Percentiles rank a stretch among this genome's conserved stretches.
Conservation (phyloP, 2,888 invertebrate species). For the Dicroscelio sp. region DNA sequence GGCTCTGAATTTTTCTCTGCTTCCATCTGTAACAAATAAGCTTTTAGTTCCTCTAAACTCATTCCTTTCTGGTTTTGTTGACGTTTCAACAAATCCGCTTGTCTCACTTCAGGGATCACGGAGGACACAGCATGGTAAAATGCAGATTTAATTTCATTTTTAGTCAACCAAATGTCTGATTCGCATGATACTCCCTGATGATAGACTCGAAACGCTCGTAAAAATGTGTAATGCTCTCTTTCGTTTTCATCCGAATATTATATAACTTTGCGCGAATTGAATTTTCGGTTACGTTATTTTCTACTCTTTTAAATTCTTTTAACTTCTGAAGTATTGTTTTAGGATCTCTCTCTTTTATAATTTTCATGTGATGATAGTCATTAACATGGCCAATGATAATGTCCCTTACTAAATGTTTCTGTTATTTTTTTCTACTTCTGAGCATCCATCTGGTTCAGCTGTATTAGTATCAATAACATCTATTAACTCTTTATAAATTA, state of each 20-base stretch:
- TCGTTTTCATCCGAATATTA: slow-evolving; percentile 63
- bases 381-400: neutral
- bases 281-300: slow-evolving; percentile 70
- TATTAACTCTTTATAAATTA: no score
- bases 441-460: neutral
- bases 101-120: neutral
- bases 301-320: slow-evolving; percentile 58
- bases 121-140: neutral
- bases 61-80: neutral
- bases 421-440: no score
- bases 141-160: neutral
- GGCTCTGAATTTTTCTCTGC: neutral
- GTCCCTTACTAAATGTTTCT: slow-evolving; percentile 46
- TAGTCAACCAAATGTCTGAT: neutral
- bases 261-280: slow-evolving; percentile 76
- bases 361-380: neutral
- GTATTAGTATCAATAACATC: neutral
- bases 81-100: neutral
- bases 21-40: neutral
- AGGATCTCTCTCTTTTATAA: neutral
- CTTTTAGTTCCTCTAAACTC: neutral
- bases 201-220: slow-evolving; percentile 76
- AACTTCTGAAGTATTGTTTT: slow-evolving; percentile 61
- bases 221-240: slow-evolving; percentile 75
- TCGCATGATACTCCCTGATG: slow-evolving; percentile 8